Percentiles rank a stretch among this genome's conserved stretches.
These are phyloP conservation scores for Thripadectes ignobilis DNA, from an alignment of 2,797 vertebrate species.

Conservation along the genomic window DNA sequence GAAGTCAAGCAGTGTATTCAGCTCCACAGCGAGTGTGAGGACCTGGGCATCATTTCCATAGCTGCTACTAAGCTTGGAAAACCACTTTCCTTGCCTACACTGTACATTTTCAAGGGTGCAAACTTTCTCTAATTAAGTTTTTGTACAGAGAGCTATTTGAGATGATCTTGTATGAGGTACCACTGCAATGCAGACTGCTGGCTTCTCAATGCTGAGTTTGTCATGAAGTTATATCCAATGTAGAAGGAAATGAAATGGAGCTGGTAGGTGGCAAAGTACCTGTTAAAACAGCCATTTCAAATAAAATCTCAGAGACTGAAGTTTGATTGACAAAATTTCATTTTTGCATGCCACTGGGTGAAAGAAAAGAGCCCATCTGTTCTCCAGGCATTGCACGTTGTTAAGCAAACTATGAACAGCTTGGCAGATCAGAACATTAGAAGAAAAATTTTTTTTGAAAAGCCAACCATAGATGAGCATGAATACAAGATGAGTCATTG, in stretches of 20 bases:
- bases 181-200: not conserved
- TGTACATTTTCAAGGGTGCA: not conserved
- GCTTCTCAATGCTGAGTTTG: not conserved
- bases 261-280: not conserved
- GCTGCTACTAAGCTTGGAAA: not conserved
- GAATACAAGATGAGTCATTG: slow-evolving; percentile 50
- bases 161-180: not conserved
- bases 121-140: not conserved
- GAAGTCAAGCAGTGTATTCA: not conserved
- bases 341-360: not conserved
- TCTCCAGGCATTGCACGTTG: not conserved
- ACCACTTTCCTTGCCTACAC: not conserved
- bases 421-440: slow-evolving; percentile 24
- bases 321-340: slow-evolving; percentile 30
- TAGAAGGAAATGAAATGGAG: not conserved
- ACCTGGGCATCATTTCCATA: not conserved
- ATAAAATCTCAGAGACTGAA: not conserved
- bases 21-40: not conserved
- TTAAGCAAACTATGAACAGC: not conserved
- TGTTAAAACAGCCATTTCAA: not conserved
- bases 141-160: not conserved
- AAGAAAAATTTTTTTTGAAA: not conserved
- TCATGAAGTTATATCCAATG: not conserved
- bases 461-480: not conserved
- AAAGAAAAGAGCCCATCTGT: slow-evolving; percentile 39